Base-by-base conservation (phyloP, 2,113 vertebrate genomes). In the Engystomops pustulosus region DNA sequence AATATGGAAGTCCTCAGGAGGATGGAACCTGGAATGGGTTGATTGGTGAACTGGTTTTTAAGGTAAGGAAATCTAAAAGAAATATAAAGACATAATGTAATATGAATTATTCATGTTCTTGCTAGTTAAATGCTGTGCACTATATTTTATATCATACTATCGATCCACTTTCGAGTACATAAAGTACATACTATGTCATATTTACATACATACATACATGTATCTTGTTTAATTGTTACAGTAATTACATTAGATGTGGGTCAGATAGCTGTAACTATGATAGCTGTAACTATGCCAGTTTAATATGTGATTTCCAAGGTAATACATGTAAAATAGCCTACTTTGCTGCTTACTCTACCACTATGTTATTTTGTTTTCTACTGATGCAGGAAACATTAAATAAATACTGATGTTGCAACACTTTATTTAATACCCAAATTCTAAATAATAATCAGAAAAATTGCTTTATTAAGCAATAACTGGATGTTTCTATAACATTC, bases 21-120 rank as follows among this genome's bases (percentile, higher is more conserved):
- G 97, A 99, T 25, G 97, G 98, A 1, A 95, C 95, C 0, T 99
- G 98, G 98, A 99, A 98, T 0, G 98, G 98, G 62, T 90, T 99
- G 79, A 98, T 99, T 86, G 98, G 97, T 71, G 98, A 99, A 86
- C 86, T 99, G 69, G 95, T 99, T 38, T 97, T 96, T 85, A 99
- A 99, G 97, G 98, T 99, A 90, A 96, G 94, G 4, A 49, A 68
- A 32, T n/a, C n/a, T 70, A 49, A 18, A 30, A 30, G 2, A 62
- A n/a, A 2, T 27, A 14, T 62, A 8, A 23, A 14, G 14, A 30
- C 14, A 30, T 62, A 67, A 25, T 27, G 2, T 60, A 27, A n/a
- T n/a, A n/a, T n/a, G n/a, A n/a, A n/a, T n/a, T n/a, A n/a, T n/a
- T n/a, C n/a, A n/a, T n/a, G n/a, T n/a, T n/a, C n/a, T n/a, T n/a